Conservation (phyloP, 2,888 invertebrate species). For the Nomada fabriciana region DNA sequence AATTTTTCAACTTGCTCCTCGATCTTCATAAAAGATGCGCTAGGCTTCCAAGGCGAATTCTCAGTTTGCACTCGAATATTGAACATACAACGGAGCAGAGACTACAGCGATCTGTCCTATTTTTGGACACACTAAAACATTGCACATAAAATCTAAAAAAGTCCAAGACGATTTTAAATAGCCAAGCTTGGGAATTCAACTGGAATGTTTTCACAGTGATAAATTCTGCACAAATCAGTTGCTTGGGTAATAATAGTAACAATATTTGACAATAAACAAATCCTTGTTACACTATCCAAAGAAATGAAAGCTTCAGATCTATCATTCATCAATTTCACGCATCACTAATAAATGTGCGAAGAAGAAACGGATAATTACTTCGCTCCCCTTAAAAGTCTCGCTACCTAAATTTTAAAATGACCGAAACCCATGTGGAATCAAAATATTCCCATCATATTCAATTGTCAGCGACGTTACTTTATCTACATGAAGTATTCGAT, state of each 20-base stretch:
- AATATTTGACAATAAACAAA: too few relatives aligned
- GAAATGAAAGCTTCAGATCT: too few relatives aligned
- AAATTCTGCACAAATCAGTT: constrained; percentile 68
- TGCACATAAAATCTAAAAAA: too few relatives aligned
- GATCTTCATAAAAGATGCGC: neutral
- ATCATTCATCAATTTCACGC: too few relatives aligned
- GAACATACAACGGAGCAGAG: neutral
- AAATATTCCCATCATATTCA: too few relatives aligned
- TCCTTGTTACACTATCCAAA: too few relatives aligned
- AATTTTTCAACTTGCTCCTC: constrained; percentile 37
- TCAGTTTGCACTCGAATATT: constrained; percentile 8
- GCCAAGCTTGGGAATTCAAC: constrained; percentile 71
- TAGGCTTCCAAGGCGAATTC: constrained; percentile 18
- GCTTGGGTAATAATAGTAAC: neutral
- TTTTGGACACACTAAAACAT: too few relatives aligned
- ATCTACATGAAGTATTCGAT: neutral
- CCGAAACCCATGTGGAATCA: neutral
- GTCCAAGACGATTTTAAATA: constrained; percentile 59
- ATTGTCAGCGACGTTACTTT: neutral
- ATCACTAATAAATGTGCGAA: too few relatives aligned
- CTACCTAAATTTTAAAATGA: neutral
- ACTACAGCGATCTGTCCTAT: neutral
- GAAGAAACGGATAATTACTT: too few relatives aligned
- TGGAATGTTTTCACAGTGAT: constrained; percentile 72
- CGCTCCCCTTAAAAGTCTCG: too few relatives aligned